Conservation (phyloP, 2,113 vertebrate genomes). For the Psilopsiagon aymara region DNA sequence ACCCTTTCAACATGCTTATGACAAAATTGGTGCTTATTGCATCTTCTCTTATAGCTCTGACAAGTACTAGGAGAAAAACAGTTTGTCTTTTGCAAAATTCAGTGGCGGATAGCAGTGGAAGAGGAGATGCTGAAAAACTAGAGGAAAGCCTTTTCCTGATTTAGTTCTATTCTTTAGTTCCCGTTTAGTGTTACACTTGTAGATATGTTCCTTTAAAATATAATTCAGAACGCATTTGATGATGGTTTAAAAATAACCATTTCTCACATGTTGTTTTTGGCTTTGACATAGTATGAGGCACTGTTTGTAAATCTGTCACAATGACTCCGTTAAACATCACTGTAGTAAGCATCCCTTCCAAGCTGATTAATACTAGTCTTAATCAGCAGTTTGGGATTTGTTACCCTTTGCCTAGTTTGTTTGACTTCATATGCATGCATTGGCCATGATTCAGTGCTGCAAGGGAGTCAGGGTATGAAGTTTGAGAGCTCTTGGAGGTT, state of each 20-base stretch:
- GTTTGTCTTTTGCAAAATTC: background rate
- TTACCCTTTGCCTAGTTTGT: slow-evolving; percentile 9
- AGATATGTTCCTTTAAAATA: background rate
- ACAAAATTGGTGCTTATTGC: background rate
- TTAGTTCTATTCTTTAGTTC: background rate
- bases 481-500: background rate
- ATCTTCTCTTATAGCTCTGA: background rate
- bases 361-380: background rate
- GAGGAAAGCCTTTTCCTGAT: background rate
- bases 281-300: background rate
- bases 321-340: background rate
- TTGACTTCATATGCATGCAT: background rate
- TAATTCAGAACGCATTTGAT: background rate
- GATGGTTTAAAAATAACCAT: background rate
- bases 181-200: background rate
- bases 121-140: background rate
- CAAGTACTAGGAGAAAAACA: background rate
- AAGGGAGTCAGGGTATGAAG: background rate
- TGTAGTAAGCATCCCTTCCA: background rate
- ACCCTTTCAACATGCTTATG: background rate
- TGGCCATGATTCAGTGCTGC: background rate
- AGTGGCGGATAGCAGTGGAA: background rate
- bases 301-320: background rate
- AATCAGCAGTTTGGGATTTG: slow-evolving; percentile 17
- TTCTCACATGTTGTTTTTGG: background rate